Percentiles rank a stretch among this genome's conserved stretches.
Conservation (phyloP, 2,113 vertebrate genomes). For the Chrysemys picta region DNA sequence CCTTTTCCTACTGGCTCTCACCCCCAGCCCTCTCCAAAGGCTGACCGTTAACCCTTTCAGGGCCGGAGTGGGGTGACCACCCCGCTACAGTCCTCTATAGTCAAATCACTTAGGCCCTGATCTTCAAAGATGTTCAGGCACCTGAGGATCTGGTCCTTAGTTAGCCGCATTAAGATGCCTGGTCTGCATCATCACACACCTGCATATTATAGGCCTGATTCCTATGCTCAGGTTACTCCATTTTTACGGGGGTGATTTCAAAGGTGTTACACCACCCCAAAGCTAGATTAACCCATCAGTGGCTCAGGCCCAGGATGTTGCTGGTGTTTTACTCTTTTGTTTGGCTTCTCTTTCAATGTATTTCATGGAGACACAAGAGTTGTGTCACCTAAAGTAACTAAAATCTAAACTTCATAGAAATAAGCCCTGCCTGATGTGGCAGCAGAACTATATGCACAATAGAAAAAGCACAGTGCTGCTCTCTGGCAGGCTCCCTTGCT, state of each 20-base stretch:
- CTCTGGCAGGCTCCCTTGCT: background rate
- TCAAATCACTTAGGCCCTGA: background rate
- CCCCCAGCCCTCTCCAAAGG: too few species aligned
- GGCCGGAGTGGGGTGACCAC: too few species aligned
- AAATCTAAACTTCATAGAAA: fast-evolving
- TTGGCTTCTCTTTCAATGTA: background rate
- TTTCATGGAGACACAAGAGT: background rate
- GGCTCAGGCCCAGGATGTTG: background rate
- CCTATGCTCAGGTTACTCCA: background rate
- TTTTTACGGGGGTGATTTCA: background rate
- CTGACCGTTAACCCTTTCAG: too few species aligned
- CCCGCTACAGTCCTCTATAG: background rate
- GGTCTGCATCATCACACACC: background rate
- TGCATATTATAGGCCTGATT: background rate
- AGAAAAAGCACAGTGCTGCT: background rate
- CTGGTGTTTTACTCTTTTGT: background rate
- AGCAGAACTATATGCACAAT: fast-evolving
- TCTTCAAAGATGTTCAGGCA: background rate
- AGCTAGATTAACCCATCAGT: background rate
- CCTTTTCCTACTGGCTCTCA: too few species aligned
- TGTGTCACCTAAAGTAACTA: background rate
- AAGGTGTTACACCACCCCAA: background rate
- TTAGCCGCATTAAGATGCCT: background rate
- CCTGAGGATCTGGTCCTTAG: background rate
- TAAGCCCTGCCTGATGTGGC: background rate